These are phyloP conservation scores for Syngnathus scovelli DNA, from an alignment of 2,113 vertebrate species.

Conservation along the genomic window DNA sequence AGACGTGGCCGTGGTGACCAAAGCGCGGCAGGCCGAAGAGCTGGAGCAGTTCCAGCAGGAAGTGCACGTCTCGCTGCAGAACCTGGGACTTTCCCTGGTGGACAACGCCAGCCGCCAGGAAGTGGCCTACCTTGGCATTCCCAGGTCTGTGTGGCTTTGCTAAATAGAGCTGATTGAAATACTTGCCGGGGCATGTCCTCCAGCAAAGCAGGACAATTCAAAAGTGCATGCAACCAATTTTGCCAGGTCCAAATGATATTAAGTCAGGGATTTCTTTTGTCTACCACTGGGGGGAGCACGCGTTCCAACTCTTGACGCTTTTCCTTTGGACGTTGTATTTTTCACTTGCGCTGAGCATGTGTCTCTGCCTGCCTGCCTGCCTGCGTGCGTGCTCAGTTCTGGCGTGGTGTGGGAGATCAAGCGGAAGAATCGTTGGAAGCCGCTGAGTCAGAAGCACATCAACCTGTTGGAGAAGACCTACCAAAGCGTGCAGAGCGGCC, in stretches of 20 bases:
- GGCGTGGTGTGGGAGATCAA: constrained; percentile 92
- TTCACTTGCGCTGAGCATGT: too few relatives aligned
- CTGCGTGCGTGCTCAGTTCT: constrained; percentile 69
- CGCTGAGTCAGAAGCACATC: constrained; percentile 90
- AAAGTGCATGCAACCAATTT: too few relatives aligned
- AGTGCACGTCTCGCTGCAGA: constrained; percentile 83
- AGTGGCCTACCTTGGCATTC: constrained; percentile 90
- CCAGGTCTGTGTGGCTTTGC: constrained; percentile 59
- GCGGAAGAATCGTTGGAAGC: constrained; percentile 88
- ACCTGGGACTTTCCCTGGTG: constrained; percentile 88
- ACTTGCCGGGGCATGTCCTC: too few relatives aligned
- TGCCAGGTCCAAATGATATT: too few relatives aligned
- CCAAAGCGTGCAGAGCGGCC: constrained; percentile 68
- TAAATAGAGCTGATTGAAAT: too few relatives aligned
- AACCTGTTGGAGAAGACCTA: constrained; percentile 82
- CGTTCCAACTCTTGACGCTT: too few relatives aligned
- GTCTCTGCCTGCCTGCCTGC: too few relatives aligned
- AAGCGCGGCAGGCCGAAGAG: constrained; percentile 90
- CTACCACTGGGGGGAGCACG: too few relatives aligned
- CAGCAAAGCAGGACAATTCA: too few relatives aligned
- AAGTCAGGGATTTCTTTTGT: too few relatives aligned
- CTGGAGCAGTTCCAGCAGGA: constrained; percentile 89
- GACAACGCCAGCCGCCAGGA: constrained; percentile 86
- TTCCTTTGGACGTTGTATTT: too few relatives aligned
- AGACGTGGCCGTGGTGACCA: constrained; percentile 85